phyloP scores from a whole-genome alignment of 1,140 invertebrate species.

The Zaprionus gabonicus region DNA sequence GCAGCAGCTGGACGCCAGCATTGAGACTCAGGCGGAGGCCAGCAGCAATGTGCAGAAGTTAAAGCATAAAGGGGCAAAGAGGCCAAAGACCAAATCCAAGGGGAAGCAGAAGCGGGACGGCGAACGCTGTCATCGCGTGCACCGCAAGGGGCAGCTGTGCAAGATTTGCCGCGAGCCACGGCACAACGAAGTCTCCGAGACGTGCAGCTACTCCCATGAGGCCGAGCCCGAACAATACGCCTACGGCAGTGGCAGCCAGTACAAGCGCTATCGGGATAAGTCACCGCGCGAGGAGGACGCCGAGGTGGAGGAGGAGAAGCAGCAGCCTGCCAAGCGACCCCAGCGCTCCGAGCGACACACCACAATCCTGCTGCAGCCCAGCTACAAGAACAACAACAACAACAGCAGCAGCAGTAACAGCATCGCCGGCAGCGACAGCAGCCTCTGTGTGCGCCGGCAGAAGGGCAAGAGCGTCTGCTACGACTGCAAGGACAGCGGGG shows the following conservation, averaged over 20 bases:
- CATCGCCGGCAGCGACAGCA: conserved; percentile 28
- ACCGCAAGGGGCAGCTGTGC: conserved; percentile 56
- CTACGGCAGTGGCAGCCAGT: conserved; percentile 62
- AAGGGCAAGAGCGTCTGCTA: conserved; percentile 53
- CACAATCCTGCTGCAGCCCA: conserved; percentile 13
- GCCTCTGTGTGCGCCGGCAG: conserved; percentile 56
- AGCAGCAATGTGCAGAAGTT: conserved; percentile 29
- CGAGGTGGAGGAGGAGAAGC: conserved; percentile 2
- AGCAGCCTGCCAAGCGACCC: background rate
- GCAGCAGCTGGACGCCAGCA: conserved; percentile 27
- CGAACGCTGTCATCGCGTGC: conserved; percentile 35
- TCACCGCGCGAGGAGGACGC: background rate
- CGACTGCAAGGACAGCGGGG: conserved; percentile 60
- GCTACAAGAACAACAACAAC: background rate
- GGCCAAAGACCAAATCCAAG: conserved; percentile 13
- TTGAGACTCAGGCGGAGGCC: conserved; percentile 20
- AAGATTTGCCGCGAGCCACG: conserved; percentile 60
- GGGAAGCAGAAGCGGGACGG: conserved; percentile 10
- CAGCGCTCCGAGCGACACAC: conserved; percentile 24
- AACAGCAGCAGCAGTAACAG: conserved; percentile 23
- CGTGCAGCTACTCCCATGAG: conserved; percentile 69
- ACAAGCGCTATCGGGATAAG: conserved; percentile 52
- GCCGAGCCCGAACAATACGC: conserved; percentile 62
- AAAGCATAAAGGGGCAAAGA: conserved; percentile 32
- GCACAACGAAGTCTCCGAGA: conserved; percentile 71